Evolutionary conservation across 2,888 invertebrate genomes (phyloP).

Genomic region (Synanthedon formicaeformis): DNA sequence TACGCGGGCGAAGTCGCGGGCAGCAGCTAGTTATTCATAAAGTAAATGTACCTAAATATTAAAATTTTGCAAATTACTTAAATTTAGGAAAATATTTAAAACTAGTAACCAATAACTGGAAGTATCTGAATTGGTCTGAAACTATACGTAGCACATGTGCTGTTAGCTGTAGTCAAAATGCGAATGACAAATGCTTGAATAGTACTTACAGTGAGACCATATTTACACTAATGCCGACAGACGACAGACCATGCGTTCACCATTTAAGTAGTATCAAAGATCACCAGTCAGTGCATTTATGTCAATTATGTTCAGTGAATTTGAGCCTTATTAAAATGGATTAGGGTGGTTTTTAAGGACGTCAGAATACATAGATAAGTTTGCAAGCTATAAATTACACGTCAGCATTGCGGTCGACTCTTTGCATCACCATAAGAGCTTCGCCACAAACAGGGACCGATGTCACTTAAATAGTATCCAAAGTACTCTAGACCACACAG

Average conservation of each 20-base stretch:
- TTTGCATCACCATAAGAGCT: conserved; percentile 10
- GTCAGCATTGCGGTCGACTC: conserved; percentile 5
- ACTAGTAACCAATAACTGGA: no score
- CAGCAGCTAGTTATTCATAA: no score
- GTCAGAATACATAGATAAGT: background rate
- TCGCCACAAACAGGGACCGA: conserved; percentile 5
- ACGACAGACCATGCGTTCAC: background rate
- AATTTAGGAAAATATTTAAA: no score
- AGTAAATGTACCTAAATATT: no score
- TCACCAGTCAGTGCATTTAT: conserved; percentile 4
- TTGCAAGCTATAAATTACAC: conserved; percentile 13
- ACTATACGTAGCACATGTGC: no score
- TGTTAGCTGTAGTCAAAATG: no score
- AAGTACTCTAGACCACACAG: background rate
- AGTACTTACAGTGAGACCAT: background rate
- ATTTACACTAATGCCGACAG: background rate
- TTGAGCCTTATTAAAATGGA: background rate
- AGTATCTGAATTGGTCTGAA: no score
- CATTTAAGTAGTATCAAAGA: conserved; percentile 10
- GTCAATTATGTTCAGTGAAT: background rate
- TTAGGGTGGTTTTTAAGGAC: background rate
- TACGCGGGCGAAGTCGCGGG: no score
- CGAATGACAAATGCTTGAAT: background rate
- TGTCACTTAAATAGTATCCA: background rate
- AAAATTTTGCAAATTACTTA: no score